Percentiles rank a stretch among this genome's conserved stretches.
Evolutionary conservation across 2,888 invertebrate species (phyloP).

Genomic region (Macropis europaea): DNA sequence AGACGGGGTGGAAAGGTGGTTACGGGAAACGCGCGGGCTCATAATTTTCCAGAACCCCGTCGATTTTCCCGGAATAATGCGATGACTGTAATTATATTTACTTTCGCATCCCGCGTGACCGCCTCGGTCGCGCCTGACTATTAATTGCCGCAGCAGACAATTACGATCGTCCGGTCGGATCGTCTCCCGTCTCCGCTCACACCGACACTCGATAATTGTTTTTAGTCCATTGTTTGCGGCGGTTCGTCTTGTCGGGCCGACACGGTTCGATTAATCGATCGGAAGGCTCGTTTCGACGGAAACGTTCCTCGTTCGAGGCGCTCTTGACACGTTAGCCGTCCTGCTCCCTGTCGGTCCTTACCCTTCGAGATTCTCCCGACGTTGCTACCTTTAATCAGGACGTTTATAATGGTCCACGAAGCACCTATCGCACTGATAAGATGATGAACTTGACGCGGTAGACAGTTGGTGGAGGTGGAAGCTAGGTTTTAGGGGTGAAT

Average conservation of each 20-base stretch:
- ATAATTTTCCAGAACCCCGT: conserved; percentile 48
- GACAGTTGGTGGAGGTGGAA: no score
- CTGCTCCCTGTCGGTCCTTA: no score
- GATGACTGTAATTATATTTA: conserved; percentile 54
- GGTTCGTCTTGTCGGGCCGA: conserved; percentile 3
- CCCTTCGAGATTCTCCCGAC: no score
- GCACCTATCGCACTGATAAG: no score
- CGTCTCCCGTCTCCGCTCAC: conserved; percentile 1
- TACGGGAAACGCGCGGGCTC: conserved; percentile 44
- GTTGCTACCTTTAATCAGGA: no score
- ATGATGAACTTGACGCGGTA: no score
- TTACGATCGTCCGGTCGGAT: conserved; percentile 26
- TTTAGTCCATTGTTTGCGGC: conserved; percentile 15
- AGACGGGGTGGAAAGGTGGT: conserved; percentile 39
- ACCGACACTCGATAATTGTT: conserved; percentile 41
- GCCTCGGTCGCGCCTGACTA: conserved; percentile 25
- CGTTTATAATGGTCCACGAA: no score
- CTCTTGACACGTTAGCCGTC: no score
- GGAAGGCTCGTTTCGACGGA: no score
- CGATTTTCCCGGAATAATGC: conserved; percentile 49
- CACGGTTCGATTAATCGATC: conserved; percentile 25
- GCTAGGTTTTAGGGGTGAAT: no score
- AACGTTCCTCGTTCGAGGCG: no score
- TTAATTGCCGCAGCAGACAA: conserved; percentile 52
- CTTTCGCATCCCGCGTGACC: conserved; percentile 49